phyloP scores from a whole-genome alignment of 64 coral and sea anemone species.

The Montipora efflorescens region DNA sequence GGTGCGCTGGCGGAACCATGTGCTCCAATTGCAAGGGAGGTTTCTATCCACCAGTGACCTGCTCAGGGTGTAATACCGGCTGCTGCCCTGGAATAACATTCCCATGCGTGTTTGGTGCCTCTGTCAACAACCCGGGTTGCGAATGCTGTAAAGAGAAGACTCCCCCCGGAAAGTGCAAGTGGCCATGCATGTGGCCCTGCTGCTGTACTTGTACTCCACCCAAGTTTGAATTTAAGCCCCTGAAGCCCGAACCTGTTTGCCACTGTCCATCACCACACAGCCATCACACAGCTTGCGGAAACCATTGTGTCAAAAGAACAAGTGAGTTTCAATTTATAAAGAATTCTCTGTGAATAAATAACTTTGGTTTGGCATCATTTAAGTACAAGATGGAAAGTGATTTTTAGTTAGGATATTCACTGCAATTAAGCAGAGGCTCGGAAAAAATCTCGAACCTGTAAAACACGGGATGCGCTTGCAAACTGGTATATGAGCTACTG shows the following conservation, averaged over 20 bases:
- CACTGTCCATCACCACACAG: constrained; percentile 44
- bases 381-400: background rate
- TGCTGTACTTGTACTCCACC: constrained; percentile 70
- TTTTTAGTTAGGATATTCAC: too few species aligned
- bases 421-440: too few species aligned
- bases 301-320: constrained; percentile 16
- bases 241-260: constrained; percentile 60
- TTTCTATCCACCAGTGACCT: constrained; percentile 47
- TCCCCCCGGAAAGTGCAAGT: constrained; percentile 44
- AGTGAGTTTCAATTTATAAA: background rate
- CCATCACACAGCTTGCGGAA: constrained; percentile 11
- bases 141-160: constrained; percentile 57
- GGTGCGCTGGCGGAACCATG: constrained; percentile 38
- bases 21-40: constrained; percentile 70
- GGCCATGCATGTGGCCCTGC: constrained; percentile 74
- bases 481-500: too few species aligned
- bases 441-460: too few species aligned
- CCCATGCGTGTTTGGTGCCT: constrained; percentile 53
- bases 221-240: constrained; percentile 70
- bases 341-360: background rate
- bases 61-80: constrained; percentile 56
- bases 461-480: too few species aligned
- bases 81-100: constrained; percentile 67
- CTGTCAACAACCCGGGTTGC: constrained; percentile 61
- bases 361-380: too few species aligned